phyloP scores from a whole-genome alignment of 2,888 invertebrate genomes.

The Parapristionchus giblindavisi region DNA sequence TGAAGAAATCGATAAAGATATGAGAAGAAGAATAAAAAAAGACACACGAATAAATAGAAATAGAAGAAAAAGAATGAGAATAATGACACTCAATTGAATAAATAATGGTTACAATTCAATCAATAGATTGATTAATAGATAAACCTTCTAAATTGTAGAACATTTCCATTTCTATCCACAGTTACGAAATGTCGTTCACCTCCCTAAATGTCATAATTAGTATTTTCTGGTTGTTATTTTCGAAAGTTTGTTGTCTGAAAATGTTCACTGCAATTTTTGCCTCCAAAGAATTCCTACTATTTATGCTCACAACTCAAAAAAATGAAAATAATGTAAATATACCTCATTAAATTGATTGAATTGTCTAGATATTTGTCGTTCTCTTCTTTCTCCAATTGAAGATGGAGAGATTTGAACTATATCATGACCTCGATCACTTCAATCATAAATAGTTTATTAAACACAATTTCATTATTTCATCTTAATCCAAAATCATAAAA shows the following conservation, averaged over 20 bases:
- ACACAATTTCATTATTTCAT: too few species aligned
- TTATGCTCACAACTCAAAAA: not conserved
- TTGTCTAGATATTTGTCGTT: conserved; percentile 28
- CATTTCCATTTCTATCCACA: conserved; percentile 27
- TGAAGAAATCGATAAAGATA: not conserved
- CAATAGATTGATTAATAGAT: not conserved
- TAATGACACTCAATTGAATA: not conserved
- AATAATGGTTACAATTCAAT: not conserved
- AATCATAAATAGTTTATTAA: too few species aligned
- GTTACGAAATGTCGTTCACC: conserved; percentile 26
- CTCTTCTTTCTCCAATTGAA: conserved; percentile 25
- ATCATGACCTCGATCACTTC: conserved; percentile 6
- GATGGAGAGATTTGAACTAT: conserved; percentile 14
- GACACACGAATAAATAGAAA: not conserved
- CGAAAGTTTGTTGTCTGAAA: too few species aligned
- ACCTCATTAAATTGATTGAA: not conserved
- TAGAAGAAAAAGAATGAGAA: not conserved
- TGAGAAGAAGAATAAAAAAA: not conserved
- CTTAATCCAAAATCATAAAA: too few species aligned
- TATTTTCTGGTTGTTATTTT: too few species aligned
- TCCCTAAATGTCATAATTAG: not conserved
- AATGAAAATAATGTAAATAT: not conserved
- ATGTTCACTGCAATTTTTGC: too few species aligned
- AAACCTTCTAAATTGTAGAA: conserved; percentile 32
- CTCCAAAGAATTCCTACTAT: not conserved